Evolutionary conservation across 2,888 invertebrate genomes (phyloP).

Genomic region (Mycogona germanica): DNA sequence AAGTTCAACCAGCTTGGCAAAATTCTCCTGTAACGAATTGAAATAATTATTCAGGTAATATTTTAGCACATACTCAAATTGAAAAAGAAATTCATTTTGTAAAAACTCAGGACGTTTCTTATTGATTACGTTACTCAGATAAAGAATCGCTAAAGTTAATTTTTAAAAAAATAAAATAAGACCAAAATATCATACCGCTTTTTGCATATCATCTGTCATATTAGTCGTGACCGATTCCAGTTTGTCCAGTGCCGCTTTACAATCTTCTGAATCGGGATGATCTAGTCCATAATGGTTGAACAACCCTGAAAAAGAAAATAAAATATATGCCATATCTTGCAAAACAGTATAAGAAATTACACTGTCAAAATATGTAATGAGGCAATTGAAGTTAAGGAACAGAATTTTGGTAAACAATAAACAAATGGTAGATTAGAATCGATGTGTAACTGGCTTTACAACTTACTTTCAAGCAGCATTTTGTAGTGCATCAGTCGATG

Average conservation of each 20-base stretch:
- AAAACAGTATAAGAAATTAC: not conserved
- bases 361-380: no score
- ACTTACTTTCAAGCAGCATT: constrained; percentile 57
- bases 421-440: no score
- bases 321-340: not conserved
- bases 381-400: no score
- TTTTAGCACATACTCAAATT: no score
- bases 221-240: constrained; percentile 41
- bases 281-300: constrained; percentile 57
- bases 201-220: constrained; percentile 13
- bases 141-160: not conserved
- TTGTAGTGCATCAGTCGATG: constrained; percentile 75
- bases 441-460: no score
- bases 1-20: constrained; percentile 72
- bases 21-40: constrained; percentile 50
- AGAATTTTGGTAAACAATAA: no score
- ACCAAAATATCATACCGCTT: not conserved
- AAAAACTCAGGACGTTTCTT: not conserved
- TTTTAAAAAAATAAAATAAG: no score
- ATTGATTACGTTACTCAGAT: not conserved
- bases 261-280: constrained; percentile 55
- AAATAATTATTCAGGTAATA: constrained; percentile 12
- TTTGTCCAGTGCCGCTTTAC: constrained; percentile 49
- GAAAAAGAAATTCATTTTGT: not conserved
- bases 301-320: constrained; percentile 41